phyloP scores from a whole-genome alignment of 2,888 invertebrate species.

The Acleris laterana region DNA sequence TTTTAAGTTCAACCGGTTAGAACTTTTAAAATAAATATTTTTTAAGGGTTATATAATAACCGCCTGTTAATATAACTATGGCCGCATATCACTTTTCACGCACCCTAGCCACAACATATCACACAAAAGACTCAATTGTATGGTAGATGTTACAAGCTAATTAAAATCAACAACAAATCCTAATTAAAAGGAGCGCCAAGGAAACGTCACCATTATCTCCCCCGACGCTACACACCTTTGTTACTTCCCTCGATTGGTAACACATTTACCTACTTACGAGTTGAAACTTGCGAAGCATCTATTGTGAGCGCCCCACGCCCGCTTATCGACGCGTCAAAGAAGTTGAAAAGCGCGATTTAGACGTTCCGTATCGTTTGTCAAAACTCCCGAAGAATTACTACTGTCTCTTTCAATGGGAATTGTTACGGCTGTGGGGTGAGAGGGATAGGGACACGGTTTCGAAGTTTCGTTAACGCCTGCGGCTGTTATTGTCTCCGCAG shows the following conservation, averaged over 20 bases:
- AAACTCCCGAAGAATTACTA: too few relatives aligned
- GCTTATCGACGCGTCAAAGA: conserved; percentile 83
- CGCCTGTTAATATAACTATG: too few relatives aligned
- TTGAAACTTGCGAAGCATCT: conserved; percentile 78
- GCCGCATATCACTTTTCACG: too few relatives aligned
- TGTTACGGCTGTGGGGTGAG: too few relatives aligned
- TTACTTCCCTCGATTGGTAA: conserved; percentile 73
- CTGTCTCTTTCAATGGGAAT: too few relatives aligned
- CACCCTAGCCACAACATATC: not conserved
- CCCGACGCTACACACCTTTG: conserved; percentile 53
- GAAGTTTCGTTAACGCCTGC: conserved; percentile 52
- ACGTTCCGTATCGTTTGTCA: conserved; percentile 79
- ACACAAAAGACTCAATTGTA: not conserved
- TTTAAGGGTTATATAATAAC: too few relatives aligned
- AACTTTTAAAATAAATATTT: too few relatives aligned
- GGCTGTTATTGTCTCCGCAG: conserved; percentile 68
- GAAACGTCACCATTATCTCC: conserved; percentile 72
- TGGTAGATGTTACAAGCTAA: conserved; percentile 12
- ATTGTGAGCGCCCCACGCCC: conserved; percentile 65
- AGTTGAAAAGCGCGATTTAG: conserved; percentile 81
- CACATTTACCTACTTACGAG: conserved; percentile 81
- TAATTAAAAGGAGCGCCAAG: conserved; percentile 41
- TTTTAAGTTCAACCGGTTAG: too few relatives aligned
- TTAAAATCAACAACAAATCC: conserved; percentile 17
- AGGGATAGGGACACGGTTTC: not conserved